phyloP scores from a whole-genome alignment of 2,888 invertebrate species.

The Metellina segmentata region DNA sequence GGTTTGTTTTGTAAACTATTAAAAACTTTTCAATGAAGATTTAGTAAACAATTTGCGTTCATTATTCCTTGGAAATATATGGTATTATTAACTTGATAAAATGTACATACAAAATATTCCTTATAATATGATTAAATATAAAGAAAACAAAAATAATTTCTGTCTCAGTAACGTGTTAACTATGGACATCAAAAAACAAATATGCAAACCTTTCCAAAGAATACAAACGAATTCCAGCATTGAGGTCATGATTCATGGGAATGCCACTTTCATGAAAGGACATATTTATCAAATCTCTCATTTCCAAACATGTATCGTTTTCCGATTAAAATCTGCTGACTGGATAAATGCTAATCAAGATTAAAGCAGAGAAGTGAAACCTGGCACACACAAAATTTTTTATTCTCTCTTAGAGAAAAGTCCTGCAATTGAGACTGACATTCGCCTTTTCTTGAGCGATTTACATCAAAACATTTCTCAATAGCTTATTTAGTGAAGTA shows the following conservation, averaged over 20 bases:
- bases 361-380: not conserved
- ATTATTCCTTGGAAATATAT: no score
- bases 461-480: conserved; percentile 28
- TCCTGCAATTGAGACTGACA: conserved; percentile 47
- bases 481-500: not conserved
- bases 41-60: no score
- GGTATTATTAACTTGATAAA: no score
- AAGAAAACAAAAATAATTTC: no score
- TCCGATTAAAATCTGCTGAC: conserved; percentile 3
- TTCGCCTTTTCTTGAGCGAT: conserved; percentile 42
- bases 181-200: not conserved
- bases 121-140: no score
- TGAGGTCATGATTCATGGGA: not conserved
- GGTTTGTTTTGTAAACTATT: no score
- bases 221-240: not conserved
- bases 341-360: not conserved
- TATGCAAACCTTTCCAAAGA: not conserved
- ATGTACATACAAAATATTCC: no score
- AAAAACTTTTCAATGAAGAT: no score
- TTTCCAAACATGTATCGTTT: not conserved
- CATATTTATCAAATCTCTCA: not conserved
- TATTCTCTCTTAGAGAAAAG: conserved; percentile 7
- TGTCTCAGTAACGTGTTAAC: no score
- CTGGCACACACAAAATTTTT: conserved; percentile 34
- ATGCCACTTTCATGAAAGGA: not conserved